Conservation (phyloP, 2,888 invertebrate species). For the Stenodera caucasica region DNA sequence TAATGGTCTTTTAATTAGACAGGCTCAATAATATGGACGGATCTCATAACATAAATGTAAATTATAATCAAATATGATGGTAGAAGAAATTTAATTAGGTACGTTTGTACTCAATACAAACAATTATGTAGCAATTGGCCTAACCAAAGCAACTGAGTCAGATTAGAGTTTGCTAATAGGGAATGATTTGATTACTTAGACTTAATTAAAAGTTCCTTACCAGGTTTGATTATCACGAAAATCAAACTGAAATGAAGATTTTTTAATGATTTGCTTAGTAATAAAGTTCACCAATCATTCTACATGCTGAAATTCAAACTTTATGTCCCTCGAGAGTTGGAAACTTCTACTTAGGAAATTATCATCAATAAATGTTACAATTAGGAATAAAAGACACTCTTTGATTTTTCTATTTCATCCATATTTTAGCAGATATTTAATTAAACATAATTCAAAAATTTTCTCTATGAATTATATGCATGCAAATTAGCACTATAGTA, state of each 20-base stretch:
- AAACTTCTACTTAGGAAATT: not conserved
- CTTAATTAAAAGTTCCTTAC: conserved; percentile 34
- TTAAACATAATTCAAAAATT: too few relatives aligned
- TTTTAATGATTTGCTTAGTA: conserved; percentile 28
- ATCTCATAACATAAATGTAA: not conserved
- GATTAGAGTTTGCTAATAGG: conserved; percentile 30
- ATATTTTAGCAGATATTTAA: too few relatives aligned
- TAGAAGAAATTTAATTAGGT: conserved; percentile 28
- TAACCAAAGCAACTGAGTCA: conserved; percentile 18
- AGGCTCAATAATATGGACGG: not conserved
- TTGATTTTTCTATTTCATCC: too few relatives aligned
- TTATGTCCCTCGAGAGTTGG: not conserved
- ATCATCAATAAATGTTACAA: not conserved
- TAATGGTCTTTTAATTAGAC: not conserved
- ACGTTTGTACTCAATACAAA: conserved; percentile 24
- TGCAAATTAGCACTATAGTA: too few relatives aligned
- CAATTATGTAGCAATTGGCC: conserved; percentile 30
- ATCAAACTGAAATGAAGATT: conserved; percentile 22
- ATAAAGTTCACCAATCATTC: conserved; percentile 25
- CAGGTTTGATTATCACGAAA: conserved; percentile 24
- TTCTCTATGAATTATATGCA: too few relatives aligned
- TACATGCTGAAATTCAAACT: not conserved
- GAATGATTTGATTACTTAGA: conserved; percentile 33
- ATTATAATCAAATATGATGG: conserved; percentile 5
- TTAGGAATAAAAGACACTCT: too few relatives aligned